Conservation (phyloP, 2,888 invertebrate genomes). For the Coecobrya sp. region DNA sequence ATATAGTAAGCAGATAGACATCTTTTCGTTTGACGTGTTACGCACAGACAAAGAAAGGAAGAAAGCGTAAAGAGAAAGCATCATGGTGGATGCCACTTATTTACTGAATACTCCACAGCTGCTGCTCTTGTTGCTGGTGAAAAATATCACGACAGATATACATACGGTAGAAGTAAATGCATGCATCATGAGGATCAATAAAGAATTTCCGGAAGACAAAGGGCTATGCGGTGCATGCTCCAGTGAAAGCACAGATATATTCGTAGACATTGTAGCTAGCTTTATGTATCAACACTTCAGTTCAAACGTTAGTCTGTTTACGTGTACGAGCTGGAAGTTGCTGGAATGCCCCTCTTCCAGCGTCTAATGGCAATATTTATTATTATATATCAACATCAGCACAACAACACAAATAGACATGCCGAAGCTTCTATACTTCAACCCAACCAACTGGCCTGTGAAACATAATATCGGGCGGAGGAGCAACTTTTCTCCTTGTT, state of each 20-base stretch:
- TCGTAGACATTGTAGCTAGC: not conserved
- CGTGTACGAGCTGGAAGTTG: not conserved
- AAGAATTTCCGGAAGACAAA: slow-evolving; percentile 77
- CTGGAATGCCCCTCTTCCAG: not conserved
- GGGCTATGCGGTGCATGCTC: slow-evolving; percentile 17
- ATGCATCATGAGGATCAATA: slow-evolving; percentile 70
- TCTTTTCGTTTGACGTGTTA: not conserved
- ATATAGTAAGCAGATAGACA: not conserved
- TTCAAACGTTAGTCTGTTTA: not conserved
- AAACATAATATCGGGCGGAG: slow-evolving; percentile 42
- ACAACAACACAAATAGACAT: slow-evolving; percentile 49
- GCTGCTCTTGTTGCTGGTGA: not conserved
- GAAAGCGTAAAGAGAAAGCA: slow-evolving; percentile 20
- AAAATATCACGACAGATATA: not conserved
- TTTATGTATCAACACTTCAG: slow-evolving; percentile 8
- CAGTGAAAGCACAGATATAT: slow-evolving; percentile 20
- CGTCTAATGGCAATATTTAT: slow-evolving; percentile 53
- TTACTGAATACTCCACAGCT: slow-evolving; percentile 30
- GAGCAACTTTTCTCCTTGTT: slow-evolving; percentile 37
- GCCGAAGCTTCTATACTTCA: slow-evolving; percentile 21
- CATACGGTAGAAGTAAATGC: slow-evolving; percentile 1
- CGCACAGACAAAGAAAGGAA: slow-evolving; percentile 15
- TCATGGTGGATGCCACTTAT: slow-evolving; percentile 52
- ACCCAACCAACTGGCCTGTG: not conserved
- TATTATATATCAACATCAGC: slow-evolving; percentile 61